Evolutionary conservation across 2,888 invertebrate genomes (phyloP).

Genomic region (Crossocerus cetratus): DNA sequence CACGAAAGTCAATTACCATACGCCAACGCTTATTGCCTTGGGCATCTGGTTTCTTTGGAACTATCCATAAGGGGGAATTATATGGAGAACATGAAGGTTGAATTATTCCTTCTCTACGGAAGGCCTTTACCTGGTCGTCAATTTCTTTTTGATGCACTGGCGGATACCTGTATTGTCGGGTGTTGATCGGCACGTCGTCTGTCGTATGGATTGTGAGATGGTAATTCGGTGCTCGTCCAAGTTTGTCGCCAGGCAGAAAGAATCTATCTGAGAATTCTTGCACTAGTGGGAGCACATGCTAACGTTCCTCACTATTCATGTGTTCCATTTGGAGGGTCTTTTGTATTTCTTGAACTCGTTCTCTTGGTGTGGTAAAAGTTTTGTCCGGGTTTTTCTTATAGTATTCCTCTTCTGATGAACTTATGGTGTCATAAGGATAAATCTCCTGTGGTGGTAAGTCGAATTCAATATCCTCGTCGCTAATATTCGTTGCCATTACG

Average conservation of each 20-base stretch:
- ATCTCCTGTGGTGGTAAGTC: too few relatives aligned
- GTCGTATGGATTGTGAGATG: background rate
- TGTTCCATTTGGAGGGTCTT: background rate
- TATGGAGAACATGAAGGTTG: background rate
- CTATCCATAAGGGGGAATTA: conserved; percentile 8
- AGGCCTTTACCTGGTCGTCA: background rate
- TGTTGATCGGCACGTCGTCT: background rate
- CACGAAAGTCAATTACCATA: background rate
- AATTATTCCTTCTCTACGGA: background rate
- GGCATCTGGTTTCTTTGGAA: background rate
- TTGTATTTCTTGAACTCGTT: background rate
- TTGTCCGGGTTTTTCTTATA: too few relatives aligned
- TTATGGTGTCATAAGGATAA: too few relatives aligned
- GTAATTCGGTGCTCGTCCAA: background rate
- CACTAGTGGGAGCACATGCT: background rate
- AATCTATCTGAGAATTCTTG: background rate
- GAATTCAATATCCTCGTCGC: too few relatives aligned
- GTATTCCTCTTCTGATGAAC: too few relatives aligned
- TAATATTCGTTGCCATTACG: too few relatives aligned
- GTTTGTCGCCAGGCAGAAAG: background rate
- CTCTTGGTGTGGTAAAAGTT: too few relatives aligned
- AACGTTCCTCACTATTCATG: background rate
- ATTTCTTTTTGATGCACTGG: background rate
- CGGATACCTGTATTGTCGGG: background rate
- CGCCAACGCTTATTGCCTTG: conserved; percentile 5